Evolutionary conservation across 2,888 invertebrate genomes (phyloP), one percentile per base, ranked within the genome.

Genomic region (Tinea pellionella): DNA sequence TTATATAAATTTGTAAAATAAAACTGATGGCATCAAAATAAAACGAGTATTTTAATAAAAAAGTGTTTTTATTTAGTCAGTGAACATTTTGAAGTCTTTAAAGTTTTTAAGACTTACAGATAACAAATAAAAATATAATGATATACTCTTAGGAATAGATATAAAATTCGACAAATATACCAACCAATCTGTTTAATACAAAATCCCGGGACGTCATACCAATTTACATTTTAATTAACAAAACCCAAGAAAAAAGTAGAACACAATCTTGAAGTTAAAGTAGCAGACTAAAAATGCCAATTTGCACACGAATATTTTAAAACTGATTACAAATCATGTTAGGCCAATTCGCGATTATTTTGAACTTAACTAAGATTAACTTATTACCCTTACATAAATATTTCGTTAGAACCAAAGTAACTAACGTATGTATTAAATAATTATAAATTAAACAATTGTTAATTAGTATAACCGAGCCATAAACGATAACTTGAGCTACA

Each of bases 21-120:
- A n/a, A n/a, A n/a, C n/a, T n/a, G 24, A 24, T 24, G 24, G 2
- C 6, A 24, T n/a, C 63, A 65, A 68, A 69, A 69, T 63, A 67
- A 63, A 61, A 63, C 56, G 62, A 32, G 59, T 61, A 47, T 63
- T 69, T 65, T 73, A 6, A 37, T 6, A 37, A 9, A 37, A 37
- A 37, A 9, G 2, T 37, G 9, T 37, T 37, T 24, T 3, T 37
- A 9, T 37, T 37, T 37, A 37, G 37, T 37, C 37, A 37, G 9
- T 37, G 37, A n/a, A 37, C n/a, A 37, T 37, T 37, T 37, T n/a
- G 6, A 37, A 37, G 9, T 6, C 37, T 37, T 37, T 37, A 30
- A 30, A 30, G 4, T 37, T 37, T 37, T 6, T n/a, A 6, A 24
- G 24, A 24, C 3, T 24, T 24, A 24, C 24, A 24, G 24, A 24